phyloP scores from a whole-genome alignment of 1,140 invertebrate genomes.

The Eueides isabella region DNA sequence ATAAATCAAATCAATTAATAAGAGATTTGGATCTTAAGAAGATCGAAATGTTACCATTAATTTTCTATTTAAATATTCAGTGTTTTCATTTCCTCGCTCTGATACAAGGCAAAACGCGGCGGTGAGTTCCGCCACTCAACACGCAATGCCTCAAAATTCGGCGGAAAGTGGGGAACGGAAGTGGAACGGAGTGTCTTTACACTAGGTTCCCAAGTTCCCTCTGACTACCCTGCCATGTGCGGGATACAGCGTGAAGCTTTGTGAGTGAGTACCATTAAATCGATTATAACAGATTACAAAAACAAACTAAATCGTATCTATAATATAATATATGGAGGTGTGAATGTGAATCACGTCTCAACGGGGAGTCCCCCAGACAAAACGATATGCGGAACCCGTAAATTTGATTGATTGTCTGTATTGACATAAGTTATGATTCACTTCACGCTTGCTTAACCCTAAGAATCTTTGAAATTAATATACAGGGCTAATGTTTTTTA shows the following conservation, averaged over 20 bases:
- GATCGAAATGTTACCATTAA: not conserved
- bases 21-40: not conserved
- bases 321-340: not conserved
- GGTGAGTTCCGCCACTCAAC: too few species aligned
- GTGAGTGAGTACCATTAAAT: too few species aligned
- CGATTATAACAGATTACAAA: constrained; percentile 1
- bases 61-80: too few species aligned
- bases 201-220: too few species aligned
- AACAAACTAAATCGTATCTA: not conserved
- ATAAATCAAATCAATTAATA: too few species aligned
- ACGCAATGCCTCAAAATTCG: too few species aligned
- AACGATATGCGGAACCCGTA: constrained; percentile 12
- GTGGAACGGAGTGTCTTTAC: too few species aligned
- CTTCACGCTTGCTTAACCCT: constrained; percentile 2
- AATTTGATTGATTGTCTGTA: constrained; percentile 7
- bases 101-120: too few species aligned
- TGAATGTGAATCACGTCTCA: constrained; percentile 4
- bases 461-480: constrained; percentile 4
- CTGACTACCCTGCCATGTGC: too few species aligned
- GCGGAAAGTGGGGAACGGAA: too few species aligned
- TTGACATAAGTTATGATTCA: constrained; percentile 15
- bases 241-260: too few species aligned
- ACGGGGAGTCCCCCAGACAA: constrained; percentile 8
- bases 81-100: too few species aligned
- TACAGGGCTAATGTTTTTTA: not conserved